Conservation (phyloP, 2,797 vertebrate species). For the Syngnathus rostellatus region DNA sequence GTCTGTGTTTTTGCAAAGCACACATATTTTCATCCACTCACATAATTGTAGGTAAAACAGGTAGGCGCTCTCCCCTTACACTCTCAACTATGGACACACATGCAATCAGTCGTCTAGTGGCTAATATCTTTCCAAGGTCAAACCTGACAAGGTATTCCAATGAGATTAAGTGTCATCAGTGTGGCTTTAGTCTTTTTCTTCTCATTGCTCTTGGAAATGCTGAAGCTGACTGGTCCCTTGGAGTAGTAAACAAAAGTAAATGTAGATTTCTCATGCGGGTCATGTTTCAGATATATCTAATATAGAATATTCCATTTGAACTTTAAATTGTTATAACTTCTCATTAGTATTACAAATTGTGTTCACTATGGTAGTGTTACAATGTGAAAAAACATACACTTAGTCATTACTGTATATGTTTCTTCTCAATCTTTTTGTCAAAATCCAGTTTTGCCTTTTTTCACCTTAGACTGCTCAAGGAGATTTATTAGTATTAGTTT, state of each 20-base stretch:
- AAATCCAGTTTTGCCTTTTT: not conserved
- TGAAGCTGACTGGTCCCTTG: conserved; percentile 44
- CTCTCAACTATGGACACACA: conserved; percentile 4
- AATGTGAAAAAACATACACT: not conserved
- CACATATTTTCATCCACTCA: not conserved
- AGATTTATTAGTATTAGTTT: not conserved
- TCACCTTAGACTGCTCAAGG: not conserved
- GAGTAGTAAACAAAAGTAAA: conserved; percentile 31
- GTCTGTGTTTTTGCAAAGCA: not conserved
- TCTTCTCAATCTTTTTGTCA: not conserved
- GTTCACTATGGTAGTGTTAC: not conserved
- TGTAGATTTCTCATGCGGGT: conserved; percentile 16
- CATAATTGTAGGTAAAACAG: not conserved
- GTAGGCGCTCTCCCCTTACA: not conserved
- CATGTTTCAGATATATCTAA: conserved; percentile 24
- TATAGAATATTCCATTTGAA: conserved; percentile 13
- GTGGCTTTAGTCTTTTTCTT: conserved; percentile 66
- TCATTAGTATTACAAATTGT: not conserved
- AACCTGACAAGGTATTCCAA: conserved; percentile 70
- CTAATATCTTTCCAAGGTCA: conserved; percentile 68
- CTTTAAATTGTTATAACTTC: not conserved
- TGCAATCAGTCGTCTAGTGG: conserved; percentile 56
- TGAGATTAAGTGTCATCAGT: conserved; percentile 73
- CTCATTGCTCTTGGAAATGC: conserved; percentile 67
- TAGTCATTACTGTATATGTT: not conserved